Base-by-base conservation (phyloP, 2,113 vertebrate species). In the Mobula hypostoma region DNA sequence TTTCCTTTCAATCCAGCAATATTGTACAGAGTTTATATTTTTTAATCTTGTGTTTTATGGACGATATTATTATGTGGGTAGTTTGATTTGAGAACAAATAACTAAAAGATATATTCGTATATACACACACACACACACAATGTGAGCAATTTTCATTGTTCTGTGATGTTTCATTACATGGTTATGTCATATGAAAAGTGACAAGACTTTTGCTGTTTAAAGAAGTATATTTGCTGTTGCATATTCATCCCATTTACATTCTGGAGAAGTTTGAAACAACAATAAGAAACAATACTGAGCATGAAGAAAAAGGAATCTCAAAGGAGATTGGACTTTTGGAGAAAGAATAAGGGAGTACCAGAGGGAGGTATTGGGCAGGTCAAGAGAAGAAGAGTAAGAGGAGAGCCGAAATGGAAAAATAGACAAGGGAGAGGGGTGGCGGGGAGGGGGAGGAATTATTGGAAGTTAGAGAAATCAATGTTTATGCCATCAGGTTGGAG, bases 1-100 rank as follows among this genome's bases (percentile, higher is more conserved):
- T 56, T 93, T 29, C 91, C 91, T 74, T 72, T 74, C 72, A 48
- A 74, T 29, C 12, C 40, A 74, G 91, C 36, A 93, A 70, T 93
- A 19, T n/a, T 74, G 24, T 29, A 15, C 90, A 4, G 24, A 32
- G 56, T 61, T 63, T 63, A 17, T 40, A 24, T 32, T 72, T 40
- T 56, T 5, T 74, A 40, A 76, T 72, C 17, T 56, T 2, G 68
- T 29, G 40, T 14, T 5, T 17, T 56, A 56, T 88, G n/a, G 29
- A 24, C 29, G 70, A 72, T 92, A 32, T 29, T 48, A 92, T 14
- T 72, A 27, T 56, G 19, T 40, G 66, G 74, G 11, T 29, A 27
- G 29, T 29, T 87, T 87, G 83, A 90, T 66, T 90, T 90, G 85
- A 19, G 1, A 90, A 32, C 12, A 14, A 15, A 85, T 61, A 4